phyloP scores from a whole-genome alignment of 2,888 invertebrate species.

The Ophonus ardosiacus region DNA sequence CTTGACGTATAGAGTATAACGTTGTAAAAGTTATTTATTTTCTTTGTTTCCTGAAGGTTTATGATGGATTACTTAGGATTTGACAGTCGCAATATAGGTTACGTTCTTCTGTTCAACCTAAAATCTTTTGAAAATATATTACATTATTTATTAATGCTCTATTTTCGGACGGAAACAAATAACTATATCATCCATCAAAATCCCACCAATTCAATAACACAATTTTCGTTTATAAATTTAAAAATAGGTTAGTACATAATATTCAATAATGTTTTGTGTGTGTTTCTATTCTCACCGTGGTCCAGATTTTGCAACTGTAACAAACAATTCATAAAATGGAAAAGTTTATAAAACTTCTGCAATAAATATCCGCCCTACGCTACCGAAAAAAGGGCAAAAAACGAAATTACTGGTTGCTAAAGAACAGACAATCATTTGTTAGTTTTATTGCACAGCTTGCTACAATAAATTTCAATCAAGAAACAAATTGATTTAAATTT shows the following conservation, averaged over 20 bases:
- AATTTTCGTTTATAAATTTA: neutral
- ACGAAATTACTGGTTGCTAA: slow-evolving; percentile 4
- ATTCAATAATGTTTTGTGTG: too few relatives aligned
- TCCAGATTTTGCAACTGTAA: slow-evolving; percentile 2
- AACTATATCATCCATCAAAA: neutral
- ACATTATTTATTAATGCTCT: neutral
- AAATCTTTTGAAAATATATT: neutral
- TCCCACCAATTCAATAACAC: neutral
- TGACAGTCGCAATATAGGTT: neutral
- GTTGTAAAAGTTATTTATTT: neutral
- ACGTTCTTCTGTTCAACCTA: neutral
- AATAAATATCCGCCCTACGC: neutral
- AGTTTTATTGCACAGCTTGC: neutral
- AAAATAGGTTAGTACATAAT: neutral
- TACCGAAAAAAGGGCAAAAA: slow-evolving; percentile 11
- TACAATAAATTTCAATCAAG: neutral
- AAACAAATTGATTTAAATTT: neutral
- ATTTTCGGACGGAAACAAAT: neutral
- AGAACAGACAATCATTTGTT: neutral
- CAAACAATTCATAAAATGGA: slow-evolving; percentile 2
- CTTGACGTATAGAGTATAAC: neutral
- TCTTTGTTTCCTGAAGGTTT: neutral
- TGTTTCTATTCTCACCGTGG: neutral
- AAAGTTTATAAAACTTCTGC: slow-evolving; percentile 18
- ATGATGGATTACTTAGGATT: neutral